Evolutionary conservation across 2,113 vertebrate genomes (phyloP).

Genomic region (Ovibos moschatus): DNA sequence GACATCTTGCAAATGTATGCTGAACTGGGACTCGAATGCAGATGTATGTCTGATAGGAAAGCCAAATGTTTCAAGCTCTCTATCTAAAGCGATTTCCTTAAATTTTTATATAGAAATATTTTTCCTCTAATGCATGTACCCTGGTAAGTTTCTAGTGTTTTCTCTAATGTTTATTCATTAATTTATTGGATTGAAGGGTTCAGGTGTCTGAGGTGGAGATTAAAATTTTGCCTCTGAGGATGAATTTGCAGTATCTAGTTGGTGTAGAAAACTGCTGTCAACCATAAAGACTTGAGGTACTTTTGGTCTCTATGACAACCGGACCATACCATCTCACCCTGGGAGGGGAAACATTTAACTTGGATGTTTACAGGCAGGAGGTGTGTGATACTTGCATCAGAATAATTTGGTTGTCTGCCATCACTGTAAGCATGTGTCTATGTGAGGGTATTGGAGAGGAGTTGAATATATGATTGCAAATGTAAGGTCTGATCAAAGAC

Average conservation of each 20-base stretch:
- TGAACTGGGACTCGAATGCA: background rate
- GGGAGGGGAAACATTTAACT: background rate
- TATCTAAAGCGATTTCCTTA: conserved; percentile 9
- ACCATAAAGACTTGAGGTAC: background rate
- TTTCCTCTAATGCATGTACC: background rate
- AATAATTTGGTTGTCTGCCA: background rate
- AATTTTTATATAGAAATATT: background rate
- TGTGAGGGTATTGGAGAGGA: background rate
- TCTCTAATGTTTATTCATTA: background rate
- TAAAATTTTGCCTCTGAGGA: background rate
- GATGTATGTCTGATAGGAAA: background rate
- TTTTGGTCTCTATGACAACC: conserved; percentile 45
- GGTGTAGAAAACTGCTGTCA: background rate
- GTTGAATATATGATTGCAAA: background rate
- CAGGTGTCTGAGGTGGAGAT: background rate
- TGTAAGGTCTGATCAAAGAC: background rate
- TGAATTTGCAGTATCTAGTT: background rate
- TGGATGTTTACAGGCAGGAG: conserved; percentile 10
- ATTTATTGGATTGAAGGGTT: background rate
- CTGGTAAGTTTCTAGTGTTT: background rate
- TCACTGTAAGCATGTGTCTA: background rate
- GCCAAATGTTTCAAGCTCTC: background rate
- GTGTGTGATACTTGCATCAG: background rate
- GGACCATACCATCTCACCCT: background rate
- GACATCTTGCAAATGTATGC: background rate